Percentiles rank a stretch among this genome's conserved stretches.
Evolutionary conservation across 2,888 invertebrate genomes (phyloP).

Genomic region (Dasypogon diadema): DNA sequence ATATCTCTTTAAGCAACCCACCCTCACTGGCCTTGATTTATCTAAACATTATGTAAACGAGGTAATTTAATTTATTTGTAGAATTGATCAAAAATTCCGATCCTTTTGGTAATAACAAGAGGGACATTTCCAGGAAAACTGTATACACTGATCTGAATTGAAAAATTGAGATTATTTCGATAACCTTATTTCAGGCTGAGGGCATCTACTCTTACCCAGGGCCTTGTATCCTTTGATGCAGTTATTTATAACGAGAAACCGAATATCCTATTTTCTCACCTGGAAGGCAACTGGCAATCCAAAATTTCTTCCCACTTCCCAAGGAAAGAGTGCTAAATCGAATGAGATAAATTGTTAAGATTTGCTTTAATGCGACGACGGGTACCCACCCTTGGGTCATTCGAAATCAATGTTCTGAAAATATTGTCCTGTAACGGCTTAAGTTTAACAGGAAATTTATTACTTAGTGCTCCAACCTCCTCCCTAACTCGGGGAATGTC

Average conservation of each 20-base stretch:
- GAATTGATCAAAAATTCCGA: too few species aligned
- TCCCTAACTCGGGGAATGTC: neutral
- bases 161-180: too few species aligned
- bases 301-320: neutral
- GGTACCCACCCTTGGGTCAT: conserved; percentile 15
- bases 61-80: too few species aligned
- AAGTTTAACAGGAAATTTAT: conserved; percentile 22
- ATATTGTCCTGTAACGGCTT: conserved; percentile 24
- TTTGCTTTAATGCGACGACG: conserved; percentile 14
- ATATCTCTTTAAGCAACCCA: too few species aligned
- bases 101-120: too few species aligned
- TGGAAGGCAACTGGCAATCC: neutral
- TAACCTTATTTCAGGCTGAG: neutral
- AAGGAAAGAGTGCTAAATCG: conserved; percentile 27
- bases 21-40: too few species aligned
- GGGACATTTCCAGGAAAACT: too few species aligned
- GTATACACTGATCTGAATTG: too few species aligned
- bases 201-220: neutral
- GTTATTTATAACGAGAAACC: neutral
- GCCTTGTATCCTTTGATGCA: neutral
- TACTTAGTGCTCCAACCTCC: neutral
- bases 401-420: conserved; percentile 33
- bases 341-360: conserved; percentile 30
- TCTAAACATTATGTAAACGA: too few species aligned
- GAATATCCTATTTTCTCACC: neutral